Conservation (phyloP, 2,797 vertebrate genomes). For the Echeneis naucrates region DNA sequence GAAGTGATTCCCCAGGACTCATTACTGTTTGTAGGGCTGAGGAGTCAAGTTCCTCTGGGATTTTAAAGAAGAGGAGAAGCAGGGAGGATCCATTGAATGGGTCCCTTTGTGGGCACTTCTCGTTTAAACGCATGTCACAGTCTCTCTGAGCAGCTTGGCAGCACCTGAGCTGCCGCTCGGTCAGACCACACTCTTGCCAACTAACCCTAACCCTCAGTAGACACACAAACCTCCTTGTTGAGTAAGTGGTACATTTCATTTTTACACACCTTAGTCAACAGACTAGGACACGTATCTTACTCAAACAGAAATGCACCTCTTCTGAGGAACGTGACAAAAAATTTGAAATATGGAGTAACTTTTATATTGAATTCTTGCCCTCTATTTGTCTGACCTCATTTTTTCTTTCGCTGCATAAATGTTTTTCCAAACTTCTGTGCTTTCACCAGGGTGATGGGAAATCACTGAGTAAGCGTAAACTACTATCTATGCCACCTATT, state of each 20-base stretch:
- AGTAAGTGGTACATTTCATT: neutral
- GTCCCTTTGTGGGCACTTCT: slow-evolving; percentile 77
- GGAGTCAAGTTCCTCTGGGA: slow-evolving; percentile 79
- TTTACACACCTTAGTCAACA: neutral
- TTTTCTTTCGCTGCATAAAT: neutral
- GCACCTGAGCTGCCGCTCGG: slow-evolving; percentile 79
- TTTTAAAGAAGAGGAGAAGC: slow-evolving; percentile 73
- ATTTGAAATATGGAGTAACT: too few relatives aligned
- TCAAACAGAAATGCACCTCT: neutral
- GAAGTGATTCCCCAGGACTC: slow-evolving; percentile 71
- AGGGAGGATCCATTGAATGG: slow-evolving; percentile 76
- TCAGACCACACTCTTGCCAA: slow-evolving; percentile 51
- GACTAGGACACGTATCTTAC: too few relatives aligned
- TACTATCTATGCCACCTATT: too few relatives aligned
- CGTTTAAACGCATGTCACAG: slow-evolving; percentile 81
- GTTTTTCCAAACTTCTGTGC: neutral
- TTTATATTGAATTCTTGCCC: too few relatives aligned
- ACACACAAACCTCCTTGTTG: too few relatives aligned
- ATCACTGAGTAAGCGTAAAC: too few relatives aligned
- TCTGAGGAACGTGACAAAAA: neutral
- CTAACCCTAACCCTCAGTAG: slow-evolving; percentile 21
- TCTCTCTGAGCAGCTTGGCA: slow-evolving; percentile 67
- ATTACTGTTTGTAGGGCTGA: slow-evolving; percentile 60
- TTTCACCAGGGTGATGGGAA: neutral
- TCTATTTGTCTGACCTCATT: too few relatives aligned